These are phyloP conservation scores for Amphiprion ocellaris DNA, from an alignment of 2,113 vertebrate genomes.

Conservation along the genomic window DNA sequence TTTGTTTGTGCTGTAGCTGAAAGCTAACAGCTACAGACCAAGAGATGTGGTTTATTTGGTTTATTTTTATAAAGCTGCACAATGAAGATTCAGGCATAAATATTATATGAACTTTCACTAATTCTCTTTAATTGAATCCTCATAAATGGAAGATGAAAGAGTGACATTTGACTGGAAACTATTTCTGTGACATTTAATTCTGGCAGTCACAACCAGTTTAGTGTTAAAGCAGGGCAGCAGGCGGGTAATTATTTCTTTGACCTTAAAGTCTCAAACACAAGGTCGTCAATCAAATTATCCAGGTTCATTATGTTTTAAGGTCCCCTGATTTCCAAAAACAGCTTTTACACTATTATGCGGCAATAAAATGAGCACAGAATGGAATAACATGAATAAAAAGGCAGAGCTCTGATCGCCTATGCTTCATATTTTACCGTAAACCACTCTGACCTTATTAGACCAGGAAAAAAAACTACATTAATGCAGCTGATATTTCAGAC, in stretches of 20 bases:
- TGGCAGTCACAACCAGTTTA: slow-evolving; percentile 25
- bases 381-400: background rate
- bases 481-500: slow-evolving; percentile 28
- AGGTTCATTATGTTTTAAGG: background rate
- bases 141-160: slow-evolving; percentile 5
- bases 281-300: slow-evolving; percentile 18
- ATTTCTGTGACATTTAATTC: slow-evolving; percentile 20
- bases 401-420: background rate
- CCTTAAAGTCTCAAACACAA: slow-evolving; percentile 6
- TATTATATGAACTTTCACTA: background rate
- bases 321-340: background rate
- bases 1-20: background rate
- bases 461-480: background rate
- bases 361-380: background rate
- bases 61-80: background rate
- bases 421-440: background rate
- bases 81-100: background rate
- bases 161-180: slow-evolving; percentile 1
- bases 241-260: slow-evolving; percentile 34
- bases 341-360: background rate
- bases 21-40: background rate
- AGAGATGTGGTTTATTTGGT: no score
- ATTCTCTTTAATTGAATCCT: background rate
- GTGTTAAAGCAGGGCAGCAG: slow-evolving; percentile 7
- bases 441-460: background rate